A percentile compares a stretch with the other conserved stretches of the same genome.
Conservation (phyloP, 2,888 invertebrate species). For the Heteropelma amictum region DNA sequence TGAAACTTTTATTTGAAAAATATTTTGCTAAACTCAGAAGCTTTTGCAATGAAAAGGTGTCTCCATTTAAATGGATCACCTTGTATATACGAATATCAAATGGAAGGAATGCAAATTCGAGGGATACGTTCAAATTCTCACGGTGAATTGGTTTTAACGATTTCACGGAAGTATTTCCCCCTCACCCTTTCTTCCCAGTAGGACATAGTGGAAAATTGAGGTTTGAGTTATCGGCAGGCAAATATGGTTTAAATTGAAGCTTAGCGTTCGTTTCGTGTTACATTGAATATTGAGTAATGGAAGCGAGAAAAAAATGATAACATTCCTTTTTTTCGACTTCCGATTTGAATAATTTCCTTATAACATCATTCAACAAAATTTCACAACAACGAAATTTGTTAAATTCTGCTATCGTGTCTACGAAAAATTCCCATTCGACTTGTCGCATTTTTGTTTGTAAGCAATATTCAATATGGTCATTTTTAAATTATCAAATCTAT, state of each 20-base stretch:
- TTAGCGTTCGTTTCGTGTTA: constrained; percentile 28
- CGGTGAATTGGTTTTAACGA: constrained; percentile 47
- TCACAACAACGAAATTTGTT: too few relatives aligned
- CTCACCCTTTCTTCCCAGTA: neutral
- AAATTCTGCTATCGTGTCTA: too few relatives aligned
- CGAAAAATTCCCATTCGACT: too few relatives aligned
- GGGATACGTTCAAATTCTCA: constrained; percentile 45
- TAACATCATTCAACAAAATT: too few relatives aligned
- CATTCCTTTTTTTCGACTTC: too few relatives aligned
- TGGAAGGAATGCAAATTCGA: constrained; percentile 5
- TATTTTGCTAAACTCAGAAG: too few relatives aligned
- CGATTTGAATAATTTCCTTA: too few relatives aligned
- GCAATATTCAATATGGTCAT: too few relatives aligned
- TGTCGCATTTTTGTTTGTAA: too few relatives aligned
- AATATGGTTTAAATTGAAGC: constrained; percentile 28
- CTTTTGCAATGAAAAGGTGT: neutral
- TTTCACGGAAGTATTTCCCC: constrained; percentile 4
- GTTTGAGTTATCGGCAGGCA: constrained; percentile 16
- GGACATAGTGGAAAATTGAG: constrained; percentile 31
- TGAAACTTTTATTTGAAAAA: too few relatives aligned
- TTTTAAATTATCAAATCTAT: too few relatives aligned
- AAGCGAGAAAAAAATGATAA: neutral
- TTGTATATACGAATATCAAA: neutral
- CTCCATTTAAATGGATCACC: neutral
- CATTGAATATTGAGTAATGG: constrained; percentile 13